A percentile compares a stretch with the other conserved stretches of the same genome.
Evolutionary conservation across 1,140 invertebrate species (phyloP).

Genomic region (Drosophila equinoxialis): DNA sequence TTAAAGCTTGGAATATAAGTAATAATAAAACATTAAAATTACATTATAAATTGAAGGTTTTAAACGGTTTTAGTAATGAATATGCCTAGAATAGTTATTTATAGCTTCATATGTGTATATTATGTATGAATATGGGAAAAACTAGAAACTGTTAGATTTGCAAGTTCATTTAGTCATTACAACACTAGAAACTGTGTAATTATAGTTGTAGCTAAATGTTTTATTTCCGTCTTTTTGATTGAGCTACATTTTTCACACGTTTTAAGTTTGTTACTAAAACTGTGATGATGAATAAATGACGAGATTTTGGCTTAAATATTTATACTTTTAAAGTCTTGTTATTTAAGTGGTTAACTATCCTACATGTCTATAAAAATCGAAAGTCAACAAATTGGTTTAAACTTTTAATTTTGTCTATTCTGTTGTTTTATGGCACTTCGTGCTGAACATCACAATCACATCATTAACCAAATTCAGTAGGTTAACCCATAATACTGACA

Average conservation of each 20-base stretch:
- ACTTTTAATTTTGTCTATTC: slow-evolving; percentile 39
- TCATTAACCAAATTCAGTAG: slow-evolving; percentile 30
- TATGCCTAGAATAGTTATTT: slow-evolving; percentile 9
- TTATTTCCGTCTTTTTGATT: too few relatives aligned
- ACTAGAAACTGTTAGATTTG: background rate
- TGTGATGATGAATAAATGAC: too few relatives aligned
- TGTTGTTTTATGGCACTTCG: slow-evolving; percentile 32
- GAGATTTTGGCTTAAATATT: too few relatives aligned
- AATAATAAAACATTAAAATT: slow-evolving; percentile 17
- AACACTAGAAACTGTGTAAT: background rate
- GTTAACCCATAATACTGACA: background rate
- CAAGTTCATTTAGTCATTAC: too few relatives aligned
- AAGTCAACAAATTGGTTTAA: slow-evolving; percentile 50
- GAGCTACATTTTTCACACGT: too few relatives aligned
- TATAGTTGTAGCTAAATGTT: background rate
- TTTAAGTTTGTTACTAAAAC: too few relatives aligned
- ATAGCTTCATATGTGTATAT: background rate
- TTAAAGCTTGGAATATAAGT: slow-evolving; percentile 2
- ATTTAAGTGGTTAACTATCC: slow-evolving; percentile 11
- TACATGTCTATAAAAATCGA: slow-evolving; percentile 54
- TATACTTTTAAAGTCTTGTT: too few relatives aligned
- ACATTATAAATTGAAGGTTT: slow-evolving; percentile 7
- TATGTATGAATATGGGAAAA: background rate
- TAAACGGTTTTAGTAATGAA: slow-evolving; percentile 8
- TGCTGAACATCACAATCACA: slow-evolving; percentile 37